These are phyloP conservation scores for Palythoa caribaeorum DNA, from an alignment of 92 coral and sea anemone genomes.

Conservation along the genomic window DNA sequence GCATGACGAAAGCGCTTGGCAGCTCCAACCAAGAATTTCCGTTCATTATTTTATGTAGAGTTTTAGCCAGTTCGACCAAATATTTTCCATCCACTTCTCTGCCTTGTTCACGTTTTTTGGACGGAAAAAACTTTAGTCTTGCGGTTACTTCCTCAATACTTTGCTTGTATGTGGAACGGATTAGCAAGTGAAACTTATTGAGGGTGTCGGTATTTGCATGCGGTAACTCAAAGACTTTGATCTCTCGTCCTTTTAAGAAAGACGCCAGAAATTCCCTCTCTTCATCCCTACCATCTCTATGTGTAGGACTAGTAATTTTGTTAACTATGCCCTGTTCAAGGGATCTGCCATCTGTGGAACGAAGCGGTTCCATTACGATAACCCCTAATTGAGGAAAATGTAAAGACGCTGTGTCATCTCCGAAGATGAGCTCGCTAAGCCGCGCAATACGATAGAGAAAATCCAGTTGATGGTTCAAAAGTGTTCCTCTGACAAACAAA, in stretches of 20 bases:
- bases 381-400: conserved; percentile 28
- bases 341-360: background rate
- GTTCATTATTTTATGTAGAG: conserved; percentile 55
- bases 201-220: conserved; percentile 2
- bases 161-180: background rate
- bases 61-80: conserved; percentile 56
- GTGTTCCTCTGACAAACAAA: conserved; percentile 50
- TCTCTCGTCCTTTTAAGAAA: conserved; percentile 16
- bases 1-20: conserved; percentile 48
- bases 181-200: conserved; percentile 2
- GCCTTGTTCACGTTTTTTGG: conserved; percentile 63
- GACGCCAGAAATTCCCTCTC: conserved; percentile 22
- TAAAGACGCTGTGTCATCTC: conserved; percentile 29
- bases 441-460: conserved; percentile 64
- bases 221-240: conserved; percentile 16
- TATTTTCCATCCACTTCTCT: conserved; percentile 62
- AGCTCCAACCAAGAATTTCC: conserved; percentile 70
- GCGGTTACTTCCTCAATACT: background rate
- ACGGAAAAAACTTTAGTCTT: conserved; percentile 37
- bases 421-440: conserved; percentile 50
- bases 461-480: conserved; percentile 39
- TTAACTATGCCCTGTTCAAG: conserved; percentile 10
- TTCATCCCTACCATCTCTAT: conserved; percentile 16
- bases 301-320: background rate
- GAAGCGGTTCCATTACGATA: conserved; percentile 7